Evolutionary conservation across 1,140 invertebrate genomes (phyloP).

Genomic region (Hetaerina americana): DNA sequence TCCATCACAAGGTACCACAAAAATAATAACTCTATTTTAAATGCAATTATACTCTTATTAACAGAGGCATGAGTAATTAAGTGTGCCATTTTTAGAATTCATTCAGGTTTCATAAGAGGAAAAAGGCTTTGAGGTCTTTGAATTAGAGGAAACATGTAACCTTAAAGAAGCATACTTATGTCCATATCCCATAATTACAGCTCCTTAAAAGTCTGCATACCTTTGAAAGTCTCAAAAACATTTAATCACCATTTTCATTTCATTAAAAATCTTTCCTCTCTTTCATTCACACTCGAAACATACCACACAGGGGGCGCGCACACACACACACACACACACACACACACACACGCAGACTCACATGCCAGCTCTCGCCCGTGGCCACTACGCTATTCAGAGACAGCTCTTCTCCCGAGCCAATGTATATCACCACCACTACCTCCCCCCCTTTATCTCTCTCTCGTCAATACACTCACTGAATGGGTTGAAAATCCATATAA

Average conservation of each 20-base stretch:
- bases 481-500: not conserved
- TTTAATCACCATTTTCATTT: not conserved
- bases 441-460: too few species aligned
- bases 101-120: not conserved
- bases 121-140: not conserved
- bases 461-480: too few species aligned
- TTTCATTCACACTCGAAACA: too few species aligned
- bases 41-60: not conserved
- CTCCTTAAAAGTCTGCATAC: not conserved
- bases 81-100: not conserved
- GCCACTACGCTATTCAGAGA: too few species aligned
- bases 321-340: not conserved
- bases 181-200: not conserved
- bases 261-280: not conserved
- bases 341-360: not conserved
- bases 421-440: not conserved
- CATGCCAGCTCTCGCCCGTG: not conserved
- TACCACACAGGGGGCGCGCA: too few species aligned
- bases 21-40: constrained; percentile 1
- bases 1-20: not conserved
- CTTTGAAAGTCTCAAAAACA: not conserved
- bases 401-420: too few species aligned
- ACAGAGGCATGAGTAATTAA: not conserved
- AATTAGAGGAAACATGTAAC: not conserved
- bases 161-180: not conserved